Evolutionary conservation across 2,797 vertebrate genomes (phyloP).

Genomic region (Sparus aurata): DNA sequence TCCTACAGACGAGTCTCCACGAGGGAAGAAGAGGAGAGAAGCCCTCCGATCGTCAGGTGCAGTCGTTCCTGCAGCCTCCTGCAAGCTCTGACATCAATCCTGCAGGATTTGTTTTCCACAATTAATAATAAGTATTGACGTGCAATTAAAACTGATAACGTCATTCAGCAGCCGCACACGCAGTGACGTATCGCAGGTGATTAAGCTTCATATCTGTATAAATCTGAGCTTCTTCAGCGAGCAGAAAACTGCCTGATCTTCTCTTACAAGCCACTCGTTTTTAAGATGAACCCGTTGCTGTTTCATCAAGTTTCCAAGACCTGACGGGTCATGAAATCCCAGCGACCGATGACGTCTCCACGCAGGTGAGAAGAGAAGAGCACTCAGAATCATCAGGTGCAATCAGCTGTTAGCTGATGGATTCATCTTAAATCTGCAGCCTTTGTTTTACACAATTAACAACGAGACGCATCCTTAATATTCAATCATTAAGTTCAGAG

Average conservation of each 20-base stretch:
- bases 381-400: no score
- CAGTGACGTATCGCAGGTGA: background rate
- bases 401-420: no score
- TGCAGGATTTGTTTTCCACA: constrained; percentile 46
- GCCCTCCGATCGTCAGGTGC: no score
- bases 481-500: constrained; percentile 34
- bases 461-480: constrained; percentile 27
- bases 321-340: constrained; percentile 23
- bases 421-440: constrained; percentile 8
- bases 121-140: constrained; percentile 19
- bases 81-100: no score
- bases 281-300: constrained; percentile 28
- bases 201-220: background rate
- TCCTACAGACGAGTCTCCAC: no score
- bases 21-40: no score
- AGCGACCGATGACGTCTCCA: background rate
- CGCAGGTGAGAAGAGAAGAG: background rate
- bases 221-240: background rate
- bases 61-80: no score
- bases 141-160: no score
- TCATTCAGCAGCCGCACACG: no score
- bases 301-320: constrained; percentile 44
- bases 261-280: constrained; percentile 11
- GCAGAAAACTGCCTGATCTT: constrained; percentile 12
- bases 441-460: constrained; percentile 54